A percentile compares a stretch with the other conserved stretches of the same genome.
Conservation (phyloP, 1,140 invertebrate genomes). For the Drosophila oshimai region DNA sequence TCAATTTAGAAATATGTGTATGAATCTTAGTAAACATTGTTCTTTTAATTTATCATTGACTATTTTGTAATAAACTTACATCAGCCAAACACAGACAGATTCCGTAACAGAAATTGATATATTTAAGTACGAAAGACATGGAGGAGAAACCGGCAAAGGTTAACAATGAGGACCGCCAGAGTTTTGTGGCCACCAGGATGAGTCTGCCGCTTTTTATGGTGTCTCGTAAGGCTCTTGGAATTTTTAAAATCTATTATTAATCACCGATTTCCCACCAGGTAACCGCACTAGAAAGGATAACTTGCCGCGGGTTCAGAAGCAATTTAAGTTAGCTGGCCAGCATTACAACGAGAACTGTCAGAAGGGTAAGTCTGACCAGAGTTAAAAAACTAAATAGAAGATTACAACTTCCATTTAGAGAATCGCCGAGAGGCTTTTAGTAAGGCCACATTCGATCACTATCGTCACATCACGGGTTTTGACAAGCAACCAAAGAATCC, state of each 20-base stretch:
- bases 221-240: constrained; percentile 45
- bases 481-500: constrained; percentile 13
- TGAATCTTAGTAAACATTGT: not conserved
- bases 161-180: constrained; percentile 47
- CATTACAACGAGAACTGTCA: constrained; percentile 52
- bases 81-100: not conserved
- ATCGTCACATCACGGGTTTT: constrained; percentile 52
- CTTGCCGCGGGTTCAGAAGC: constrained; percentile 30
- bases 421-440: constrained; percentile 38
- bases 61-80: not conserved
- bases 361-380: constrained; percentile 1
- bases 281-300: constrained; percentile 54
- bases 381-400: accelerated
- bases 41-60: not conserved
- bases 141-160: constrained; percentile 22
- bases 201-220: constrained; percentile 65
- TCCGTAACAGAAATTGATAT: not conserved
- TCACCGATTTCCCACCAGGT: not conserved
- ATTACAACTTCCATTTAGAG: not conserved
- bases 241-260: not conserved
- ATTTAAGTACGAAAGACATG: constrained; percentile 7
- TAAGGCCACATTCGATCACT: constrained; percentile 35
- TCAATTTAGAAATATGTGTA: not conserved
- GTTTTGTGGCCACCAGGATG: constrained; percentile 62
- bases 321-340: constrained; percentile 54